Evolutionary conservation across 2,888 invertebrate species (phyloP).

Genomic region (Rhagonycha lutea): DNA sequence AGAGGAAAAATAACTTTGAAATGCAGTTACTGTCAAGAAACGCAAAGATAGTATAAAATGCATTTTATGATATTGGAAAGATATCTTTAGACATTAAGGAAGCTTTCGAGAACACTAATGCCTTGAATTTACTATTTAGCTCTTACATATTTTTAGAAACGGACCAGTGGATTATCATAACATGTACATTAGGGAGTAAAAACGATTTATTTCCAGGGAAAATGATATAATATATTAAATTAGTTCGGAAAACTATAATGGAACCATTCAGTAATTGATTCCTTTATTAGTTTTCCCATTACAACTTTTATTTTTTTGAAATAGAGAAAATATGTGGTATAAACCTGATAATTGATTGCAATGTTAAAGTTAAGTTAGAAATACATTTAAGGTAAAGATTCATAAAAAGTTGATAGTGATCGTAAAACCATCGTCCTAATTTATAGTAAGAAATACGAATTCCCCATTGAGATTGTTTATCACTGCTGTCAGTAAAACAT

Average conservation of each 20-base stretch:
- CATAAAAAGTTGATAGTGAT: background rate
- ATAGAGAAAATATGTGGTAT: background rate
- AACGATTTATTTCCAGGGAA: background rate
- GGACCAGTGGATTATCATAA: too few species aligned
- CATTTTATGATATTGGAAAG: background rate
- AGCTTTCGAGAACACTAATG: background rate
- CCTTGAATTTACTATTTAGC: background rate
- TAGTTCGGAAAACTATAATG: background rate
- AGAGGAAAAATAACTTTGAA: background rate
- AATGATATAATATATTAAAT: too few species aligned
- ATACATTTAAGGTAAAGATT: background rate
- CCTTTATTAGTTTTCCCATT: too few species aligned
- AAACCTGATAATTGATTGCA: background rate
- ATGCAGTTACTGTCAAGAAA: background rate
- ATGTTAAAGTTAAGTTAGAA: background rate
- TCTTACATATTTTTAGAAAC: background rate
- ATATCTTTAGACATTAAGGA: background rate
- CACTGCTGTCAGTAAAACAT: background rate
- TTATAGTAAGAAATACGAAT: background rate
- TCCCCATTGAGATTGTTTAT: background rate
- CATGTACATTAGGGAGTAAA: too few species aligned
- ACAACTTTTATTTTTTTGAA: background rate
- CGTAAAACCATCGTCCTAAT: background rate
- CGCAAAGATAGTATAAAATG: background rate
- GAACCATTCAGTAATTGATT: too few species aligned